These are phyloP conservation scores for Helicoverpa zea DNA, from an alignment of 1,140 invertebrate genomes.

Conservation along the genomic window DNA sequence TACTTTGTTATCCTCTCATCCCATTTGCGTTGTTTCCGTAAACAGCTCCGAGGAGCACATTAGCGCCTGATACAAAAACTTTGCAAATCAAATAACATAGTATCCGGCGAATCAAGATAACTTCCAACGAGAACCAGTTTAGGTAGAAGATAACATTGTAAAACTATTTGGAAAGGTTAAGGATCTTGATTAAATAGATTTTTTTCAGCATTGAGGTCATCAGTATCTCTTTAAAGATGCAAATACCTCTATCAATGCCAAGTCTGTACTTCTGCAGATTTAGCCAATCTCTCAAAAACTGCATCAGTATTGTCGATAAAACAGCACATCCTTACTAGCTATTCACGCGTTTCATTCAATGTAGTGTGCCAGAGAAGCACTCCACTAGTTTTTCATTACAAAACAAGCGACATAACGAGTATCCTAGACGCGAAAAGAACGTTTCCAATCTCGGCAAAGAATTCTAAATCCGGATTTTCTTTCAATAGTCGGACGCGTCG, in stretches of 20 bases:
- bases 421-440: slow-evolving; percentile 21
- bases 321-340: neutral
- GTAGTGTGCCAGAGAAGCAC: neutral
- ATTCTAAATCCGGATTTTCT: slow-evolving; percentile 44
- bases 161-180: no score
- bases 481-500: slow-evolving; percentile 31
- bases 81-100: slow-evolving; percentile 33
- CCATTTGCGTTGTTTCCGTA: slow-evolving; percentile 20
- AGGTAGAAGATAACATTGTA: neutral
- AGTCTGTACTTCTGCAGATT: no score
- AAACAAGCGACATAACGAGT: slow-evolving; percentile 14
- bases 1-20: slow-evolving; percentile 17
- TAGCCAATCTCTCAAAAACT: neutral
- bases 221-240: no score
- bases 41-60: slow-evolving; percentile 19
- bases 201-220: no score
- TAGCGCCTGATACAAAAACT: slow-evolving; percentile 37
- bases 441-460: slow-evolving; percentile 41
- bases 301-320: neutral
- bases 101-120: slow-evolving; percentile 20
- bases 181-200: no score
- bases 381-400: slow-evolving; percentile 26
- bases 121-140: no score
- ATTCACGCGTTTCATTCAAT: neutral
- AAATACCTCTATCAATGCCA: no score